phyloP scores from a whole-genome alignment of 2,113 vertebrate species.

The Recurvirostra avosetta region DNA sequence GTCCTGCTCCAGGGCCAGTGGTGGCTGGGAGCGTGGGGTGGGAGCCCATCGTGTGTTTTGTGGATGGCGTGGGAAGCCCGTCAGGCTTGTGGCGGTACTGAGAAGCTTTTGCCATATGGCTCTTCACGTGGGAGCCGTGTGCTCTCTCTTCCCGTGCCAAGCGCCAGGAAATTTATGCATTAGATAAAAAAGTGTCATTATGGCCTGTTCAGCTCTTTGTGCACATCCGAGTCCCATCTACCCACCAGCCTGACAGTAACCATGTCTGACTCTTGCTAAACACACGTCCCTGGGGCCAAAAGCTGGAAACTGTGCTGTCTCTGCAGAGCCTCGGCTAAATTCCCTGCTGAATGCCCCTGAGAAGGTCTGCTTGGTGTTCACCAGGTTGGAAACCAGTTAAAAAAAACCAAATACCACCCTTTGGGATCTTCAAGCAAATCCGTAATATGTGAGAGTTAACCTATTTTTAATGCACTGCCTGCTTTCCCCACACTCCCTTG shows the following conservation, averaged over 20 bases:
- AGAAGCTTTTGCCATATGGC: background rate
- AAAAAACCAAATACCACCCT: background rate
- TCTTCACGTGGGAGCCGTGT: background rate
- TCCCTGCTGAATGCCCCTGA: background rate
- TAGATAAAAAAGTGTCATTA: background rate
- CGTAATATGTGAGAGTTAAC: background rate
- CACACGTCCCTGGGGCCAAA: rapidly evolving
- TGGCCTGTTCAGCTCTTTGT: background rate
- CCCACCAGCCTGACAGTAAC: background rate
- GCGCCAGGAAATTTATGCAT: background rate
- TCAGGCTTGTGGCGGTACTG: background rate
- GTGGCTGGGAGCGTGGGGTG: background rate
- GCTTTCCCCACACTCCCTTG: background rate
- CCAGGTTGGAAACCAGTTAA: background rate
- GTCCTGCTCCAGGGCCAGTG: rapidly evolving
- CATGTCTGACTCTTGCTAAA: background rate
- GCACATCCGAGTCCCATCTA: background rate
- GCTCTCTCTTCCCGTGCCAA: background rate
- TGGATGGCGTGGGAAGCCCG: rapidly evolving
- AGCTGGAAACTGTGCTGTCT: background rate
- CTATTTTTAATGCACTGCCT: constrained; percentile 21
- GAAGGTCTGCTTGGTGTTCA: background rate
- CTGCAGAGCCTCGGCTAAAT: background rate
- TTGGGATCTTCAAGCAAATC: background rate
- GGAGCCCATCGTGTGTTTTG: background rate